Evolutionary conservation across 2,888 invertebrate species (phyloP).

Genomic region (Spisula subtruncata): DNA sequence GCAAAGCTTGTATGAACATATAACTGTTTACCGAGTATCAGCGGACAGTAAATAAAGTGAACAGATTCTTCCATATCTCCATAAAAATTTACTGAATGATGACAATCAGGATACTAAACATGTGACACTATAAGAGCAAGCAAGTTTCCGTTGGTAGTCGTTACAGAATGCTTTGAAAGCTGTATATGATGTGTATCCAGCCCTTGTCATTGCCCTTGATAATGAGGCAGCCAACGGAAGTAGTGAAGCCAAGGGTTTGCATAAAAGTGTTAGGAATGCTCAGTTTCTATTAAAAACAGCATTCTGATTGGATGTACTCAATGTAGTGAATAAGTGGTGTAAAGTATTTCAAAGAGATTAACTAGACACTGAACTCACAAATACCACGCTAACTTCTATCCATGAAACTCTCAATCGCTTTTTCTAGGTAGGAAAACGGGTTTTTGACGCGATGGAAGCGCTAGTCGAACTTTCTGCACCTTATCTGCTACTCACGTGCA

Average conservation of each 20-base stretch:
- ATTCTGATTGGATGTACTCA: conserved; percentile 48
- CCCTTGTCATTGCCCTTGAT: conserved; percentile 40
- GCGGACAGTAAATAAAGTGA: conserved; percentile 20
- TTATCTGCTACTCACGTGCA: too few species aligned
- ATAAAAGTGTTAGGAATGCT: conserved; percentile 35
- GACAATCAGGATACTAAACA: conserved; percentile 40
- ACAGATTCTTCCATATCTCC: conserved; percentile 38
- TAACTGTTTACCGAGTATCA: conserved; percentile 18
- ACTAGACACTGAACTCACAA: conserved; percentile 52
- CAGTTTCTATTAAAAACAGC: conserved; percentile 48
- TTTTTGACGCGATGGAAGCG: too few species aligned
- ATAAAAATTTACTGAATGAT: conserved; percentile 27
- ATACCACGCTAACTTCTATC: too few species aligned
- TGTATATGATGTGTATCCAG: conserved; percentile 49
- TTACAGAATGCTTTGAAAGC: conserved; percentile 54
- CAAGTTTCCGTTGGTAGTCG: conserved; percentile 58
- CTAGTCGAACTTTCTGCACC: too few species aligned
- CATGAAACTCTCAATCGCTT: too few species aligned
- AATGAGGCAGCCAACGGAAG: too few species aligned
- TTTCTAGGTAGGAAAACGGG: too few species aligned
- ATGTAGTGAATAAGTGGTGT: conserved; percentile 41
- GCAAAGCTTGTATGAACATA: conserved; percentile 35
- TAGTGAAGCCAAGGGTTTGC: conserved; percentile 50
- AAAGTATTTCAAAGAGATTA: conserved; percentile 42
- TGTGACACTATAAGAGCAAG: conserved; percentile 59